Evolutionary conservation across 1,140 invertebrate genomes (phyloP).

Genomic region (Leptinotarsa texana): DNA sequence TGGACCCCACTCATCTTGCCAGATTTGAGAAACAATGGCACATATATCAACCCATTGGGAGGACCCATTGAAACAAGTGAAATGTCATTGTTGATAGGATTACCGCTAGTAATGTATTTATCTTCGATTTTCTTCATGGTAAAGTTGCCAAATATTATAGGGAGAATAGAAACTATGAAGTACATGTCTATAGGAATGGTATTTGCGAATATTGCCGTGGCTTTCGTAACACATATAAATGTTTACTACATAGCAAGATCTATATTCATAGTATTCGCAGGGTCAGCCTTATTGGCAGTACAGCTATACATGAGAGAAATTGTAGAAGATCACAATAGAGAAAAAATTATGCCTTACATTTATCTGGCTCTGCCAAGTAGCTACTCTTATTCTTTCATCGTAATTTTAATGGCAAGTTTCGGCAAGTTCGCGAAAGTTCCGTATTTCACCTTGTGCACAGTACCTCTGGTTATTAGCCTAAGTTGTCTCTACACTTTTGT

Average conservation of each 20-base stretch:
- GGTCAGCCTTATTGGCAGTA: conserved; percentile 56
- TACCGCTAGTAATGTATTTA: conserved; percentile 78
- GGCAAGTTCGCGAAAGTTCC: conserved; percentile 64
- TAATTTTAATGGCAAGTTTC: conserved; percentile 37
- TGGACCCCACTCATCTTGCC: conserved; percentile 73
- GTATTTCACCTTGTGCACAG: conserved; percentile 55
- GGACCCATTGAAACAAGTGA: conserved; percentile 56
- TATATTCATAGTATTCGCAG: conserved; percentile 55
- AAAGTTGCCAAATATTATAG: conserved; percentile 51
- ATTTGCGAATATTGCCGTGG: conserved; percentile 27
- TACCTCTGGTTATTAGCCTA: conserved; percentile 50
- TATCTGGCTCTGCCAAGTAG: conserved; percentile 36
- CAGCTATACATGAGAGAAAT: conserved; percentile 60
- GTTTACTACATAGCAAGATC: conserved; percentile 50
- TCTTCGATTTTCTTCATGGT: conserved; percentile 46
- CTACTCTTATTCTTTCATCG: conserved; percentile 55
- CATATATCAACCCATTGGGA: conserved; percentile 45
- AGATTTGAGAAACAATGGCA: conserved; percentile 55
- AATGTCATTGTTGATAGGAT: conserved; percentile 77
- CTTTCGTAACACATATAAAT: conserved; percentile 50
- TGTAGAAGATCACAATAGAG: conserved; percentile 47
- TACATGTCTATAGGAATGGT: conserved; percentile 51
- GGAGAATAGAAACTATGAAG: conserved; percentile 55
- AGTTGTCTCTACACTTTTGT: conserved; percentile 57
- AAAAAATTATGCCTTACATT: conserved; percentile 34